phyloP scores from a whole-genome alignment of 1,140 invertebrate genomes.

The Drosophila truncata region DNA sequence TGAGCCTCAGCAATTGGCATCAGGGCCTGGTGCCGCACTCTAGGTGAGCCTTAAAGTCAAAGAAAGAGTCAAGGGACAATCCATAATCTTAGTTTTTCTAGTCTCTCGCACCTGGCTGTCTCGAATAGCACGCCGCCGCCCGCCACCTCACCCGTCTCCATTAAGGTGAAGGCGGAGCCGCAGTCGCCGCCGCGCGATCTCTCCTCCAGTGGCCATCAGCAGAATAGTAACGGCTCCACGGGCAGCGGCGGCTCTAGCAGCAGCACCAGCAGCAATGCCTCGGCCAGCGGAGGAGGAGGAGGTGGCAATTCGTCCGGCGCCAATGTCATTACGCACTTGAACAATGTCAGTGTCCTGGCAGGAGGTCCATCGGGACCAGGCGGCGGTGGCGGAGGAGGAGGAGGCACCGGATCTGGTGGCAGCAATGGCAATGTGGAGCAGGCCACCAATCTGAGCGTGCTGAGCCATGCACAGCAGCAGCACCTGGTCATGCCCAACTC shows the following conservation, averaged over 20 bases:
- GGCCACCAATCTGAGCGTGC: slow-evolving; percentile 85
- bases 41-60: slow-evolving; percentile 85
- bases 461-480: slow-evolving; percentile 85
- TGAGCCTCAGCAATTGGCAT: slow-evolving; percentile 89
- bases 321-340: slow-evolving; percentile 70
- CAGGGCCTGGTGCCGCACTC: slow-evolving; percentile 89
- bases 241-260: slow-evolving; percentile 74
- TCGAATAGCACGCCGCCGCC: slow-evolving; percentile 94
- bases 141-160: slow-evolving; percentile 92
- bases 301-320: slow-evolving; percentile 15
- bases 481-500: slow-evolving; percentile 86
- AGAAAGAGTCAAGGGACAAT: not conserved
- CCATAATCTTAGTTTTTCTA: slow-evolving; percentile 48
- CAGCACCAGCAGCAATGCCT: slow-evolving; percentile 83
- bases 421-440: slow-evolving; percentile 85
- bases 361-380: slow-evolving; percentile 60
- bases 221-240: slow-evolving; percentile 78
- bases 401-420: slow-evolving; percentile 79
- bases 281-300: slow-evolving; percentile 37
- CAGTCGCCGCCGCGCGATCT: slow-evolving; percentile 93
- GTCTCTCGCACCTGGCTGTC: slow-evolving; percentile 92
- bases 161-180: slow-evolving; percentile 97
- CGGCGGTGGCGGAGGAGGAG: slow-evolving; percentile 82
- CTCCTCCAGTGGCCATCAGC: slow-evolving; percentile 85
- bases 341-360: slow-evolving; percentile 60